Base-by-base conservation (phyloP, 2,888 invertebrate genomes). In the Troglohyphantes excavatus region DNA sequence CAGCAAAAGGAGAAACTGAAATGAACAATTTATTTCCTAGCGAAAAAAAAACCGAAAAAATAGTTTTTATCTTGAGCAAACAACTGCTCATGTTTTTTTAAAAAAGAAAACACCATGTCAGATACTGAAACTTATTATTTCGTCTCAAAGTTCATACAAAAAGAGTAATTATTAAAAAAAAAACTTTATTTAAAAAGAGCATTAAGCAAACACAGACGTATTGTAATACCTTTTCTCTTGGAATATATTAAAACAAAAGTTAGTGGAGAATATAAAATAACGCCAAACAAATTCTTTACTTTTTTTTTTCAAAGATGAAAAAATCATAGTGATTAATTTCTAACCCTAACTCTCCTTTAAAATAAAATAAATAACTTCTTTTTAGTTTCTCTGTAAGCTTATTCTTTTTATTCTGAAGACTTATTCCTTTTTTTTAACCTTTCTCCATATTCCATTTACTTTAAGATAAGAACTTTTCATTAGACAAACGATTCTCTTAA, bases 391-490 rank as follows among this genome's bases (percentile, higher is more conserved):
- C 0, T 33, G 27, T 33, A 27, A 3, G 0, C 19, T 13, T 17
- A 21, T 21, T 43, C 59, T 26, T 65, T 72, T 13, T 43, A 23
- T 21, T 23, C 7, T 9, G 65, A 21, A 23, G 13, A 23, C 9
- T 23, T 26, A 9, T 27, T 68, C 19, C 33, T 33, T 19, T 68
- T 68, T 26, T 17, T 33, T n/a, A 5, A 19, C 68, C 26, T n/a
- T 9, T 33, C 39, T 27, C 26, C 39, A 2, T 26, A 33, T 33
- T 39, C 27, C 46, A 65, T 83, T 83, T 19, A 73, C 43, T 29
- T 33, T 63, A 21, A 73, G 63, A 46, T 29, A 73, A 63, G 73
- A 73, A 65, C 26, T 73, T 83, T 83, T 83, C 83, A 83, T 83
- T 73, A 83, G 83, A 39, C 73, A 83, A 83, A 65, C 61, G 63